phyloP scores from a whole-genome alignment of 1,140 invertebrate species.

The Tachypleus tridentatus region DNA sequence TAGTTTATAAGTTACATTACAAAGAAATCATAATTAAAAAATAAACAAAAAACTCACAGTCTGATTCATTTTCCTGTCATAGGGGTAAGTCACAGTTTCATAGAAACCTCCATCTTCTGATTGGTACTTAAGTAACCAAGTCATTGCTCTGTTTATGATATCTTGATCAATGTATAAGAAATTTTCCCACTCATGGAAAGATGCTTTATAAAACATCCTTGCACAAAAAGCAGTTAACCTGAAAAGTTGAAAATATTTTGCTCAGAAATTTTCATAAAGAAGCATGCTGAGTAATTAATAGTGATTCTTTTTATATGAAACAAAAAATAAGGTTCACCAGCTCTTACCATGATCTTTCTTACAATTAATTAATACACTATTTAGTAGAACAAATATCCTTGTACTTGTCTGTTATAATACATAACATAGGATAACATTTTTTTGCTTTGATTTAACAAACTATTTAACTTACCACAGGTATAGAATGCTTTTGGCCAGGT shows the following conservation, averaged over 20 bases:
- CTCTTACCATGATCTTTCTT: neutral
- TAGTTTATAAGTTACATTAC: neutral
- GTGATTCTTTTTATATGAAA: too few relatives aligned
- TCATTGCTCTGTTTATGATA: constrained; percentile 61
- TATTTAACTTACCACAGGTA: too few relatives aligned
- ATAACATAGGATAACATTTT: too few relatives aligned
- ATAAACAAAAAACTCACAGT: constrained; percentile 40
- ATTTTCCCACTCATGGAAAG: constrained; percentile 80
- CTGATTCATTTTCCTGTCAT: constrained; percentile 71
- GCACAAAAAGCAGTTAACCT: constrained; percentile 75
- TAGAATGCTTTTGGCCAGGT: too few relatives aligned
- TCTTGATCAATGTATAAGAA: constrained; percentile 74
- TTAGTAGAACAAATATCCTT: too few relatives aligned
- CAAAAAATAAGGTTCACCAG: too few relatives aligned
- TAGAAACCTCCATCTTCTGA: constrained; percentile 67
- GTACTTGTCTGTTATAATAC: too few relatives aligned
- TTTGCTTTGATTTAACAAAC: too few relatives aligned
- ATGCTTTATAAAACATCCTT: constrained; percentile 71
- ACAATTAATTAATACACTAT: too few relatives aligned
- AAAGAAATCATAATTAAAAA: constrained; percentile 2
- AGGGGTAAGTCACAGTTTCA: constrained; percentile 58
- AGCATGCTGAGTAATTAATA: too few relatives aligned
- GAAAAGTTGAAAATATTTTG: too few relatives aligned
- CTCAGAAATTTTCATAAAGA: too few relatives aligned
- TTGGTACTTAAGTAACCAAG: constrained; percentile 68